Evolutionary conservation across 2,113 vertebrate species (phyloP).

Genomic region (Eleginops maclovinus): DNA sequence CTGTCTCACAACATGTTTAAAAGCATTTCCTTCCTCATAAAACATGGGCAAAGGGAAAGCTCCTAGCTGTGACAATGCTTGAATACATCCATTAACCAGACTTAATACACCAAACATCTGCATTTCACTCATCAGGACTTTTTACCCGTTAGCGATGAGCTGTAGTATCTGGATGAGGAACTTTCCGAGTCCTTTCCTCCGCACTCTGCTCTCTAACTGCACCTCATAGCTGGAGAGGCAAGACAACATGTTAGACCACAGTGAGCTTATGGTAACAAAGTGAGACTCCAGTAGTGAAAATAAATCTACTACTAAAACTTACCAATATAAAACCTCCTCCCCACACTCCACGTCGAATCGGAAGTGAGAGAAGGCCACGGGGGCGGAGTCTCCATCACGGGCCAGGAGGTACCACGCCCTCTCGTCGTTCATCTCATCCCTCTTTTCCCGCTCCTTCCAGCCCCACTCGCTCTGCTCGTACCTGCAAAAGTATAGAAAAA

Average conservation of each 20-base stretch:
- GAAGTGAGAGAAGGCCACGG: slow-evolving; percentile 94
- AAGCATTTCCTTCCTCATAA: not conserved
- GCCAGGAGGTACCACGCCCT: slow-evolving; percentile 94
- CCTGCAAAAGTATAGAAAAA: slow-evolving; percentile 66
- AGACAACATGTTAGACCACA: not conserved
- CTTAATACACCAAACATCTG: too few species aligned
- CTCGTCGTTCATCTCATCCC: slow-evolving; percentile 93
- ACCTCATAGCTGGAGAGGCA: slow-evolving; percentile 89
- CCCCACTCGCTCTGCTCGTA: slow-evolving; percentile 96
- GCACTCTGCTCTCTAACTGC: slow-evolving; percentile 90
- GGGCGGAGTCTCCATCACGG: slow-evolving; percentile 83
- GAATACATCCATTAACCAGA: too few species aligned
- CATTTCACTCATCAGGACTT: too few species aligned
- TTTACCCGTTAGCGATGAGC: slow-evolving; percentile 93
- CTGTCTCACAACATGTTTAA: not conserved
- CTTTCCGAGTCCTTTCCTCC: slow-evolving; percentile 94
- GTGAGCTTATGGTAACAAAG: not conserved
- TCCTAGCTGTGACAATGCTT: too few species aligned
- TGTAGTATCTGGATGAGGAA: slow-evolving; percentile 96
- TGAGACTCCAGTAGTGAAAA: not conserved
- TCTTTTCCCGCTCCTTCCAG: slow-evolving; percentile 94
- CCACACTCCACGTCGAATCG: slow-evolving; percentile 94
- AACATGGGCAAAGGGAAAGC: too few species aligned
- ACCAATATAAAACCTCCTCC: slow-evolving; percentile 96
- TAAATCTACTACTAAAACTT: slow-evolving; percentile 22